A percentile compares a stretch with the other conserved stretches of the same genome.
These are phyloP conservation scores for Abscondita cerata DNA, from an alignment of 2,888 invertebrate genomes.

Conservation along the genomic window DNA sequence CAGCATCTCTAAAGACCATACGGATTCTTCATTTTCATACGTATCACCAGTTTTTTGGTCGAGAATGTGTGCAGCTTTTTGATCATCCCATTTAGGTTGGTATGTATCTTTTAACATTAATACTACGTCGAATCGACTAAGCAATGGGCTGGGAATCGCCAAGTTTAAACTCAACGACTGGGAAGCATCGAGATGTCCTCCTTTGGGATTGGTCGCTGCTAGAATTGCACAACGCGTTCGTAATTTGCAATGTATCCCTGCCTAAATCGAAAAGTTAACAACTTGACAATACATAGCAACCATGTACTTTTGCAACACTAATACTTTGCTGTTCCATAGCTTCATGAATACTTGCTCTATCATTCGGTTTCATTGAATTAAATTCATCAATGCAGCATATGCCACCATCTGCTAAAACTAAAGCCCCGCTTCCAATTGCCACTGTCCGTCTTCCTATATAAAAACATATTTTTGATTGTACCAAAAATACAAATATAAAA, in stretches of 20 bases:
- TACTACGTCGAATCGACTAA: constrained; percentile 88
- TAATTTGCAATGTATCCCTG: constrained; percentile 86
- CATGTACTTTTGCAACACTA: constrained; percentile 85
- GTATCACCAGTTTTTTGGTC: constrained; percentile 43
- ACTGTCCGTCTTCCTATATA: constrained; percentile 81
- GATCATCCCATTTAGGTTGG: constrained; percentile 78
- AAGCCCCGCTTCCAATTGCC: constrained; percentile 92
- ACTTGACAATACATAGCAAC: too few relatives aligned
- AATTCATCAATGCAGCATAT: constrained; percentile 93
- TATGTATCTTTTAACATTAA: constrained; percentile 78
- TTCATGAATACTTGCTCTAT: constrained; percentile 86
- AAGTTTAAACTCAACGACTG: constrained; percentile 73
- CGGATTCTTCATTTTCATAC: constrained; percentile 33
- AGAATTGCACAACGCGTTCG: constrained; percentile 84
- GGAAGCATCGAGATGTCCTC: constrained; percentile 71
- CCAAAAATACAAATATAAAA: constrained; percentile 6
- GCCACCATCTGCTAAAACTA: constrained; percentile 88
- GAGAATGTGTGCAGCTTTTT: constrained; percentile 69
- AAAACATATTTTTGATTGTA: constrained; percentile 10
- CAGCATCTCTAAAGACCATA: constrained; percentile 65
- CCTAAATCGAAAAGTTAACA: too few relatives aligned
- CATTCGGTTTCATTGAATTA: constrained; percentile 81
- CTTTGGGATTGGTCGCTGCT: constrained; percentile 89
- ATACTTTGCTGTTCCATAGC: constrained; percentile 96
- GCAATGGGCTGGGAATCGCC: constrained; percentile 77